Percentiles rank a stretch among this genome's conserved stretches.
Evolutionary conservation across 2,888 invertebrate species (phyloP).

Genomic region (Netelia melanura): DNA sequence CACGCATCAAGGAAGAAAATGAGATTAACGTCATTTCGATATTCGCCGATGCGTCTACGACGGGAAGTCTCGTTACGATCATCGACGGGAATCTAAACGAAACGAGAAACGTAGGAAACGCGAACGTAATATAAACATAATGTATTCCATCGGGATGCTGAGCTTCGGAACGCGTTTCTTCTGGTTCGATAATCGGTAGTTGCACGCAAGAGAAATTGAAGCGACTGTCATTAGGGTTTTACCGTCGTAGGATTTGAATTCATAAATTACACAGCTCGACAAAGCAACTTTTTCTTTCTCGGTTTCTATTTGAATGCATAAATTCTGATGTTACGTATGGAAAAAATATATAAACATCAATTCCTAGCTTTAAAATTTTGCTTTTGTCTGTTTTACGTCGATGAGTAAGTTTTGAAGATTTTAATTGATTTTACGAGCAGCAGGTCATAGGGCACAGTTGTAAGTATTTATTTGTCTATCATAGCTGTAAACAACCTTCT

Average conservation of each 20-base stretch:
- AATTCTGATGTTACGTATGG: too few relatives aligned
- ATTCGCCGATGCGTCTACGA: conserved; percentile 68
- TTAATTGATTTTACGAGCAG: conserved; percentile 54
- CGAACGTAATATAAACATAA: conserved; percentile 1
- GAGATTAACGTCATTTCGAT: conserved; percentile 77
- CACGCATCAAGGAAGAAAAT: conserved; percentile 65
- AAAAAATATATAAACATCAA: too few relatives aligned
- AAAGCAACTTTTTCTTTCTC: too few relatives aligned
- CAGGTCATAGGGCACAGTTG: conserved; percentile 39
- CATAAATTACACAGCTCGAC: too few relatives aligned
- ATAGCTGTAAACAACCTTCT: too few relatives aligned
- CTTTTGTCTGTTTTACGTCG: conserved; percentile 63
- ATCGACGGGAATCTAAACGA: background rate
- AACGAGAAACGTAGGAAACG: background rate
- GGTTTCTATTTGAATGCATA: too few relatives aligned
- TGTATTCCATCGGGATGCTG: conserved; percentile 36
- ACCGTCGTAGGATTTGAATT: background rate
- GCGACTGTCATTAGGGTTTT: background rate
- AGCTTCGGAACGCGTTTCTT: background rate
- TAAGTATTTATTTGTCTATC: too few relatives aligned
- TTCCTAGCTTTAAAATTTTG: conserved; percentile 35
- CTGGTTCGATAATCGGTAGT: background rate
- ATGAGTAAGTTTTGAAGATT: conserved; percentile 49
- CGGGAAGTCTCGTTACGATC: background rate
- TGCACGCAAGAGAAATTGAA: background rate